Conservation (phyloP, 2,797 vertebrate genomes). For the Luscinia luscinia region DNA sequence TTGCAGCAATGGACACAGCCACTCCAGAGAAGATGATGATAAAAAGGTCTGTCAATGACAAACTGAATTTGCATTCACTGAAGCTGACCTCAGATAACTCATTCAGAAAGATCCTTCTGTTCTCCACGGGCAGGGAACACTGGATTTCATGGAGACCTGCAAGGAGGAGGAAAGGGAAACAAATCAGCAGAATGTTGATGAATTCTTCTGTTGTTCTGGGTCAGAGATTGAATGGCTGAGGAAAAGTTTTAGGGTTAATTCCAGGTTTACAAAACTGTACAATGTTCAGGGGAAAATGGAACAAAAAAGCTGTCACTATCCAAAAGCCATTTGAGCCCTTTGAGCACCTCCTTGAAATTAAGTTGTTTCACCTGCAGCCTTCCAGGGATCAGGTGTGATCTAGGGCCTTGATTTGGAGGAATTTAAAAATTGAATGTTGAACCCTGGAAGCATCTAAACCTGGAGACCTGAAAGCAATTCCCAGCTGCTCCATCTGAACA, state of each 20-base stretch:
- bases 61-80: constrained; percentile 91
- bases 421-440: background rate
- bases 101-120: constrained; percentile 87
- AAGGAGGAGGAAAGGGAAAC: constrained; percentile 18
- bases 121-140: constrained; percentile 91
- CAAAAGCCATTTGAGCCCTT: background rate
- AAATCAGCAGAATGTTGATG: background rate
- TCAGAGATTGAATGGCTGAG: background rate
- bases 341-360: background rate
- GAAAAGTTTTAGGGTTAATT: background rate
- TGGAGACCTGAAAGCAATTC: background rate
- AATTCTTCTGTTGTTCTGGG: background rate
- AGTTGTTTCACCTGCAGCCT: background rate
- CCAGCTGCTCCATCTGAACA: background rate
- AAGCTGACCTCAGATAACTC: constrained; percentile 97
- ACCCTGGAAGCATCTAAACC: background rate
- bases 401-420: background rate
- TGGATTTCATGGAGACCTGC: constrained; percentile 92
- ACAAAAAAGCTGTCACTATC: background rate
- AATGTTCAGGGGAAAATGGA: background rate
- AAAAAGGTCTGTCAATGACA: constrained; percentile 94
- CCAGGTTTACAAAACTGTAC: background rate
- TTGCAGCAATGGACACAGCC: constrained; percentile 94
- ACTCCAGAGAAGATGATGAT: constrained; percentile 99
- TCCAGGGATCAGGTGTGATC: background rate